phyloP scores from a whole-genome alignment of 23 tunicate genomes.

The Trididemnum clinides region DNA sequence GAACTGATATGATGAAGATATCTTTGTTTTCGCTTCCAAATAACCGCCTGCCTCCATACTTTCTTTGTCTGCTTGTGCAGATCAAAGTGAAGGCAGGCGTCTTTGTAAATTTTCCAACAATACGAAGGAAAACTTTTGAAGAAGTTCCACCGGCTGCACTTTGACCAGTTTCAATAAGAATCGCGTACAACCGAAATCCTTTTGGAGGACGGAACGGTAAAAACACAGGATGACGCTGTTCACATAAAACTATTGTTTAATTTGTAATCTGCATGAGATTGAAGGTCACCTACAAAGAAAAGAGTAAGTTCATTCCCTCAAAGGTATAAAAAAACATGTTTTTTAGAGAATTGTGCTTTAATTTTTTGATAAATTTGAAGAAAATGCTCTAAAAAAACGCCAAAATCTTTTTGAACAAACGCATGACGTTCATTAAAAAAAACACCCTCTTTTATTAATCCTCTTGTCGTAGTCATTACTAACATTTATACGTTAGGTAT shows the following conservation, averaged over 20 bases:
- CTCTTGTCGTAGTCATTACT: too few species aligned
- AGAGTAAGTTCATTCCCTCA: too few species aligned
- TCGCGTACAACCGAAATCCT: conserved; percentile 90
- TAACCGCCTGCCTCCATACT: conserved; percentile 19
- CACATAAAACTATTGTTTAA: background rate
- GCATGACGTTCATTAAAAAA: too few species aligned
- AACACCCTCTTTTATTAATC: too few species aligned
- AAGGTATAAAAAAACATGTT: too few species aligned
- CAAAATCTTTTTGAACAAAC: too few species aligned
- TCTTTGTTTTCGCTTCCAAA: conserved; percentile 89
- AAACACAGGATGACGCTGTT: conserved; percentile 83
- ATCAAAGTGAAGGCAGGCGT: conserved; percentile 77
- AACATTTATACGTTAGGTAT: too few species aligned
- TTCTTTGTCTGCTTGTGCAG: conserved; percentile 53
- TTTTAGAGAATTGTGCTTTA: too few species aligned
- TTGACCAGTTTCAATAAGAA: conserved; percentile 85
- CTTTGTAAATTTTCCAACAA: conserved; percentile 71
- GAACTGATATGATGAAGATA: conserved; percentile 67
- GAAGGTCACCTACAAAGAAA: too few species aligned
- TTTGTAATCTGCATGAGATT: too few species aligned
- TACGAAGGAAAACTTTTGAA: conserved; percentile 65
- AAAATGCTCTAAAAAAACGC: too few species aligned
- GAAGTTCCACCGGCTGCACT: conserved; percentile 95
- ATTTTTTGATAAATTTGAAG: too few species aligned
- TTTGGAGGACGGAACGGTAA: conserved; percentile 71